Evolutionary conservation across 2,113 vertebrate species (phyloP), one percentile per base, ranked within the genome.

Genomic region (Dryoscopus gambensis): DNA sequence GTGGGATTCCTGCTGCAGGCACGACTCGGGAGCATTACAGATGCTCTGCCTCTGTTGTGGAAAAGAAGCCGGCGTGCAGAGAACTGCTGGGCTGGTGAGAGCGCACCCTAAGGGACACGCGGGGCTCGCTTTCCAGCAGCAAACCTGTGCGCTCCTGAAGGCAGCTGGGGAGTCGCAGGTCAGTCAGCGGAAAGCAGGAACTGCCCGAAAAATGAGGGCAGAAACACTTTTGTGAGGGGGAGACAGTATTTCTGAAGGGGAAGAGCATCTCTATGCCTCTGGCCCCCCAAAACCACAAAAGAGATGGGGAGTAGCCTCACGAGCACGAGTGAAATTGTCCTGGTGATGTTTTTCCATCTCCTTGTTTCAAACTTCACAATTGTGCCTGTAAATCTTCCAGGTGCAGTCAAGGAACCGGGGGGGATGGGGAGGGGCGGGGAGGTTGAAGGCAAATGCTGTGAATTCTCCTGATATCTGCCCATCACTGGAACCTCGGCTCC

Each of bases 1-100:
- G 13, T 1, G 35, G 4, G 0, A 28, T 10, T 22, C 27, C 18
- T 19, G 53, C 57, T 7, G 31, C 7, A 3, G 23, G 68, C 27
- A 5, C 7, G 7, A 0, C 24, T 50, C 27, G 28, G 56, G 49
- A 86, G 12, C 5, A 0, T 9, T 11, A 2, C 4, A 3, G 60
- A 5, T 7, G 33, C 30, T 44, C 31, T 52, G 59, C 70, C 44
- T 20, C 60, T 33, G 0, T 33, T 35, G 2, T 0, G 7, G 21
- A 21, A 15, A 27, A 39, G 47, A 49, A 6, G 0, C 14, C 12
- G 5, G 20, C 3, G 24, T 4, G 42, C 50, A 13, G 78, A 52
- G 55, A 5, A 2, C 14, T 11, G 62, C 16, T 10, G 18, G 56
- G 46, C 28, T 46, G 35, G n/a, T 2, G 68, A 35, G 44, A 18